phyloP scores from a whole-genome alignment of 2,888 invertebrate genomes.

The Philopedon plagiatum region DNA sequence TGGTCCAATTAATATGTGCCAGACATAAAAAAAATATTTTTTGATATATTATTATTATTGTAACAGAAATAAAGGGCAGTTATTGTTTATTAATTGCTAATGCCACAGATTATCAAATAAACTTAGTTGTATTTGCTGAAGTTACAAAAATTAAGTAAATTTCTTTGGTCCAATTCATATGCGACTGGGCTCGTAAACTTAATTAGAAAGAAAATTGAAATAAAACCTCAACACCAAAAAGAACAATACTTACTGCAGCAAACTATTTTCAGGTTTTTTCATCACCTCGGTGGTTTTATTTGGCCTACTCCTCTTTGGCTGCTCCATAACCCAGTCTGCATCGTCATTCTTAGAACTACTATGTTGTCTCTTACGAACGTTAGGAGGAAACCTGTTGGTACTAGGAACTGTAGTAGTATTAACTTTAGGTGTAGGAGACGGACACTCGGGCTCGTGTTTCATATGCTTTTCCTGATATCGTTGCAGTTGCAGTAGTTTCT shows the following conservation, averaged over 20 bases:
- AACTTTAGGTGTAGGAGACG: conserved; percentile 61
- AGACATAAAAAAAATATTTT: too few relatives aligned
- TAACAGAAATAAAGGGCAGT: too few relatives aligned
- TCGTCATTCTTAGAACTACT: conserved; percentile 66
- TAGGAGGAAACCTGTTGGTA: conserved; percentile 47
- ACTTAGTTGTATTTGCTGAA: too few relatives aligned
- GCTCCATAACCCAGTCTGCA: conserved; percentile 69
- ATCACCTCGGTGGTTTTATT: conserved; percentile 59
- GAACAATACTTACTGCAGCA: conserved; percentile 61
- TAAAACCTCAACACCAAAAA: background rate
- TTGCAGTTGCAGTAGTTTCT: conserved; percentile 90
- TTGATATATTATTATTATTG: too few relatives aligned
- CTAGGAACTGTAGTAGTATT: conserved; percentile 59
- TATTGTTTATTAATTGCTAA: too few relatives aligned
- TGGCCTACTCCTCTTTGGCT: conserved; percentile 66
- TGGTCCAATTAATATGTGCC: too few relatives aligned
- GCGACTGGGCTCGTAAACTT: too few relatives aligned
- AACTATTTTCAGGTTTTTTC: conserved; percentile 61
- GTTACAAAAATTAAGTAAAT: too few relatives aligned
- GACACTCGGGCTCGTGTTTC: conserved; percentile 70
- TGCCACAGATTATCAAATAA: too few relatives aligned
- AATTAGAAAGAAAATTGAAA: too few relatives aligned
- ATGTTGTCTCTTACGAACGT: conserved; percentile 64
- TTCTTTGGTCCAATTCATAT: too few relatives aligned
- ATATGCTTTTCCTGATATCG: conserved; percentile 86